phyloP scores from a whole-genome alignment of 1,140 invertebrate genomes.

The Nebria ingens region DNA sequence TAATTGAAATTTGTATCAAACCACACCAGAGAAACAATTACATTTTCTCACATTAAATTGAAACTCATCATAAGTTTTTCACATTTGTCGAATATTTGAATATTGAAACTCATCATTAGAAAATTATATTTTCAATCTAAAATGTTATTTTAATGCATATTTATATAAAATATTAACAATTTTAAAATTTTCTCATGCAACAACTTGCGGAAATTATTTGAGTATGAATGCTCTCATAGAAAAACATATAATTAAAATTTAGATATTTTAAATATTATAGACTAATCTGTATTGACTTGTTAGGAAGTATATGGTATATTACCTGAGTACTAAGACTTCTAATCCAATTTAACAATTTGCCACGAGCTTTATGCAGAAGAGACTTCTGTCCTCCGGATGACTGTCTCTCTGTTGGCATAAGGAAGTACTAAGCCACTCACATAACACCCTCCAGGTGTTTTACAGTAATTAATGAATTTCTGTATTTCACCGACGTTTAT shows the following conservation, averaged over 20 bases:
- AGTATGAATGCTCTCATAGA: too few species aligned
- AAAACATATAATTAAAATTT: too few species aligned
- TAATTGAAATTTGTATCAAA: neutral
- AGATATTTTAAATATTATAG: too few species aligned
- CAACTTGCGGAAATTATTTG: too few species aligned
- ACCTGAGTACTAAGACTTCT: constrained; percentile 23
- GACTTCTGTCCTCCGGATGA: constrained; percentile 19
- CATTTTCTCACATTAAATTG: too few species aligned
- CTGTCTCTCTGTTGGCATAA: constrained; percentile 25
- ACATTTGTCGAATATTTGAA: too few species aligned
- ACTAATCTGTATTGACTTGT: too few species aligned
- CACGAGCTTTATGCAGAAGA: constrained; percentile 23
- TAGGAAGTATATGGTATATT: too few species aligned
- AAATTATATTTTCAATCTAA: neutral
- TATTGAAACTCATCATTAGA: too few species aligned
- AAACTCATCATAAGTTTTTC: too few species aligned
- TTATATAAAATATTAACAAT: neutral
- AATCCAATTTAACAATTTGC: constrained; percentile 27
- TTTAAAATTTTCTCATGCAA: neutral
- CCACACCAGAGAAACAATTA: neutral
- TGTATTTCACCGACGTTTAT: too few species aligned
- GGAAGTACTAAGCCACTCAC: constrained; percentile 11
- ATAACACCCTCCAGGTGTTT: constrained; percentile 12
- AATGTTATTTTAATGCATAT: neutral
- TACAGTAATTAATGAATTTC: too few species aligned